Percentiles rank a stretch among this genome's conserved stretches.
Evolutionary conservation across 1,140 invertebrate genomes (phyloP).

Genomic region (Nephila pilipes): DNA sequence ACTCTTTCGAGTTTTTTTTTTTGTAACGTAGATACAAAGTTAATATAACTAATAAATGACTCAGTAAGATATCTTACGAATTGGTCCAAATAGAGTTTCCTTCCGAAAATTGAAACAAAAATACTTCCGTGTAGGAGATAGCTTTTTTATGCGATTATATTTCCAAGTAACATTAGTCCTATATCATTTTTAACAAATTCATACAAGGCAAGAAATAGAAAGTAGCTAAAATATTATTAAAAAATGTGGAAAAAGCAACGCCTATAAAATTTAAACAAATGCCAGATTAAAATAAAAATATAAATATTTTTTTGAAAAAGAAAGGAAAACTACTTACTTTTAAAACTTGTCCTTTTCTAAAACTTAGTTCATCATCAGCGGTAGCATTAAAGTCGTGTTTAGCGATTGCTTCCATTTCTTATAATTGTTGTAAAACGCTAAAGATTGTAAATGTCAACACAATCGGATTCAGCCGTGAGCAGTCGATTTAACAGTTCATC

Average conservation of each 20-base stretch:
- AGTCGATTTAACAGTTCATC: background rate
- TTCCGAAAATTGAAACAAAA: background rate
- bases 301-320: background rate
- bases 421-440: conserved; percentile 85
- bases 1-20: background rate
- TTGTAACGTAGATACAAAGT: background rate
- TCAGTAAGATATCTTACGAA: background rate
- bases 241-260: background rate
- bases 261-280: background rate
- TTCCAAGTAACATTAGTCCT: background rate
- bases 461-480: background rate
- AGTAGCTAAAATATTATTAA: background rate
- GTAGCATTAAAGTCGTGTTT: conserved; percentile 99
- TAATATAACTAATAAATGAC: background rate
- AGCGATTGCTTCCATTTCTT: conserved; percentile 96
- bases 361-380: conserved; percentile 99
- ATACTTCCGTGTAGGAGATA: background rate
- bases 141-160: background rate
- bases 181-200: background rate
- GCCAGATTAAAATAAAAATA: background rate
- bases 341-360: conserved; percentile 94
- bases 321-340: conserved; percentile 87
- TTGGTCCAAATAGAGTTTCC: background rate
- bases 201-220: too few species aligned
- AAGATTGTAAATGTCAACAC: conserved; percentile 26